Base-by-base conservation (phyloP, 2,797 vertebrate species). In the Ptychobarbus kaznakovi region DNA sequence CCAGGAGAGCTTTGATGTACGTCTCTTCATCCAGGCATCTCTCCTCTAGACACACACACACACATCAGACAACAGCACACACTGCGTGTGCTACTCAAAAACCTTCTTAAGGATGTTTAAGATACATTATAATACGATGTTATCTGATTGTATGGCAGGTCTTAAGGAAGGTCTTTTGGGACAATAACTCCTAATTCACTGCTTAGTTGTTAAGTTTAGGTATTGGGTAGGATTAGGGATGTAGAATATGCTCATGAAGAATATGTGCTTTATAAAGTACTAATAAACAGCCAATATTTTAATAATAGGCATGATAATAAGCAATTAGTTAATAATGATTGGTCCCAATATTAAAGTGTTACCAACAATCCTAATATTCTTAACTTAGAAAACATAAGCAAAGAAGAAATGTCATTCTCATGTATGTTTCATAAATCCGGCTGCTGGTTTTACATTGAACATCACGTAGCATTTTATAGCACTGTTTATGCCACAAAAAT, bases 1-100 rank as follows among this genome's bases (percentile, higher is more conserved):
- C 95, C 90, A 95, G 92, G 0, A 99, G 94, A 91, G 98, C 97
- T 91, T 97, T 98, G 97, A 99, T 98, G 79, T 97, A 97, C 0
- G 98, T 96, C 74, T 97, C 95, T 9, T 94, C 95, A 81, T 98
- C 96, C 3, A 99, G 95, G 87, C 97, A 98, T 63, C 98, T 96
- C 86, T 98, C 98, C 87, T 96, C 98, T 99, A 42, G 15, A 87
- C 11, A 69, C 16, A 56, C n/a, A 75, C 22, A 80, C 28, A 84
- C 38, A 61, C 66, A 73, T 51, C 53, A 53, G 10, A 73, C 42
- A 73, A 32, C 63, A 65, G 63, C 61, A 65, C 25, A 7, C 28
- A 15, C 13, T 3, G 58, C 9, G 51, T 58, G 56, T n/a, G 22
- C 22, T 58, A n/a, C 46, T 49, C 46, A 49, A 49, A 49, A 15